Evolutionary conservation across 1,140 invertebrate genomes (phyloP).

Genomic region (Ooceraea biroi): DNA sequence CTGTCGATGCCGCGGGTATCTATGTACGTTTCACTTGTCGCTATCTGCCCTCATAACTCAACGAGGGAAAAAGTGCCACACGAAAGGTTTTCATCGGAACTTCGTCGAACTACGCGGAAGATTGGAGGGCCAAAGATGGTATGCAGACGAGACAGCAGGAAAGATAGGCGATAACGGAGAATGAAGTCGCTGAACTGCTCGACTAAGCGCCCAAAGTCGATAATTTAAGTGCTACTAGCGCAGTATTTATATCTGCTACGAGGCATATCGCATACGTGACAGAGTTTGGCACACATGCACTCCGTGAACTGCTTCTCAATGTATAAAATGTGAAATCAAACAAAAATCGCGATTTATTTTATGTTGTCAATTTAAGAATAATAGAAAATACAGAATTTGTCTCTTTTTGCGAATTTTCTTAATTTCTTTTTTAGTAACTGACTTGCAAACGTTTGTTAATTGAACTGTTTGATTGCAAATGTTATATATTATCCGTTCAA

Average conservation of each 20-base stretch:
- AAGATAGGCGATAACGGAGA: slow-evolving; percentile 37
- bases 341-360: neutral
- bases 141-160: slow-evolving; percentile 31
- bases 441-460: neutral
- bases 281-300: neutral
- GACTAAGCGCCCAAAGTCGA: neutral
- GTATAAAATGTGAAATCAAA: neutral
- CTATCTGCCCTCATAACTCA: slow-evolving; percentile 55
- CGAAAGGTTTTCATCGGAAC: slow-evolving; percentile 30
- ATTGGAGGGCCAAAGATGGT: slow-evolving; percentile 28
- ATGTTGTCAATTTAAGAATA: slow-evolving; percentile 1
- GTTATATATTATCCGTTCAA: neutral
- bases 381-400: neutral
- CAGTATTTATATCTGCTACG: neutral
- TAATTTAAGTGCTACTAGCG: slow-evolving; percentile 10
- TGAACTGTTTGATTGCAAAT: neutral
- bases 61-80: slow-evolving; percentile 14
- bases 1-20: slow-evolving; percentile 65
- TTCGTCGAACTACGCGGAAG: slow-evolving; percentile 14
- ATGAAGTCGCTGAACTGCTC: slow-evolving; percentile 35
- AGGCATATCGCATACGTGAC: slow-evolving; percentile 14
- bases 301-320: neutral
- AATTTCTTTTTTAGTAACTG: neutral
- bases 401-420: no score
- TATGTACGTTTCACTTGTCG: slow-evolving; percentile 58